phyloP scores from a whole-genome alignment of 2,888 invertebrate genomes.

The Deroplatys truncata region DNA sequence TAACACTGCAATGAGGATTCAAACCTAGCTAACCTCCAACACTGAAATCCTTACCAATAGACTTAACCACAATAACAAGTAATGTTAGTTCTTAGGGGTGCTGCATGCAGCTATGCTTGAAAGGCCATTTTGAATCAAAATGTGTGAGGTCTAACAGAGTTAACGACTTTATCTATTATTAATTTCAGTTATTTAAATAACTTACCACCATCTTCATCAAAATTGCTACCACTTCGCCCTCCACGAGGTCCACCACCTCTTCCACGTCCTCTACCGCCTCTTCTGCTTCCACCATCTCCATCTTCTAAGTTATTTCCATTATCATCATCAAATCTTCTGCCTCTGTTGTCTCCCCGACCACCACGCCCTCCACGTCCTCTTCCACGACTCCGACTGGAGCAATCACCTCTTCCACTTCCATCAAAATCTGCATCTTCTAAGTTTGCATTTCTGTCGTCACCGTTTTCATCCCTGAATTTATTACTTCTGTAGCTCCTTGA shows the following conservation, averaged over 20 bases:
- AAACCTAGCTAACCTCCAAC: no score
- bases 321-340: conserved; percentile 13
- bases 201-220: background rate
- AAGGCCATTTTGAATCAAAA: background rate
- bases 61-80: no score
- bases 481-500: background rate
- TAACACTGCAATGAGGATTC: no score
- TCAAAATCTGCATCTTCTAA: conserved; percentile 30
- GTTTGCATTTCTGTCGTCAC: conserved; percentile 24
- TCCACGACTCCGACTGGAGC: conserved; percentile 21
- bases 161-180: no score
- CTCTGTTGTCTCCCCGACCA: conserved; percentile 20
- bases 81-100: no score
- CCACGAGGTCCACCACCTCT: conserved; percentile 29
- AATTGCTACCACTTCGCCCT: conserved; percentile 26
- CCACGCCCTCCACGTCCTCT: conserved; percentile 5
- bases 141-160: no score
- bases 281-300: conserved; percentile 37
- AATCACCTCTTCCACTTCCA: conserved; percentile 32
- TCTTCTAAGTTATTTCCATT: conserved; percentile 3
- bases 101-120: background rate
- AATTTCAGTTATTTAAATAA: background rate
- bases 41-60: no score
- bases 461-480: background rate
- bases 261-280: conserved; percentile 40